Percentiles rank a stretch among this genome's conserved stretches.
phyloP scores from a whole-genome alignment of 2,888 invertebrate species.

The Microctonus aethiopoides region DNA sequence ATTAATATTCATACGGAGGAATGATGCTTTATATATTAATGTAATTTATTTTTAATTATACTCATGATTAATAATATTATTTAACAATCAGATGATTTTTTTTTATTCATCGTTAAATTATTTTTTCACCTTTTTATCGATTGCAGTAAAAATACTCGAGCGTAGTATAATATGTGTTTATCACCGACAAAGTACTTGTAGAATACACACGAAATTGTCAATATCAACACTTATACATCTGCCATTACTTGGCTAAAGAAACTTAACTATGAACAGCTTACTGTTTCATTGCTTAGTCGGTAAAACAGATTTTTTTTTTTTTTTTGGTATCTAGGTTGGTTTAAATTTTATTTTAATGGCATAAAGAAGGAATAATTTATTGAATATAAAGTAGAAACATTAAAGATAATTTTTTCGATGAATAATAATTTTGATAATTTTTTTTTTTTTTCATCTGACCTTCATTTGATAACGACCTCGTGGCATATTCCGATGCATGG shows the following conservation, averaged over 20 bases:
- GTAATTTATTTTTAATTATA: too few relatives aligned
- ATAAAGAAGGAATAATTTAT: too few relatives aligned
- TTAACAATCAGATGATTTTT: too few relatives aligned
- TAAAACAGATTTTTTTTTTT: background rate
- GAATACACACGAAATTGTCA: background rate
- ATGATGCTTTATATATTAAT: too few relatives aligned
- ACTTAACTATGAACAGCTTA: too few relatives aligned
- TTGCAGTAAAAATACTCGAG: background rate
- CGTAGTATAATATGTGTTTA: background rate
- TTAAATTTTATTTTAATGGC: too few relatives aligned
- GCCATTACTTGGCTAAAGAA: too few relatives aligned
- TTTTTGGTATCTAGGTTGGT: background rate
- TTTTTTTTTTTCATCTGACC: conserved; percentile 21
- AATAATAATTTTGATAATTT: conserved; percentile 13
- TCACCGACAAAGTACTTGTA: background rate
- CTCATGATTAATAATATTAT: too few relatives aligned
- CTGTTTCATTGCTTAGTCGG: background rate
- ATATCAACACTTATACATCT: background rate
- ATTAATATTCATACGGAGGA: too few relatives aligned
- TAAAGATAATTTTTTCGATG: too few relatives aligned
- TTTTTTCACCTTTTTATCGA: background rate
- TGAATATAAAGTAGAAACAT: too few relatives aligned
- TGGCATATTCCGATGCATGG: conserved; percentile 20
- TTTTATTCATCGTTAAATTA: background rate
- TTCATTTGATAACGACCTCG: conserved; percentile 13